Evolutionary conservation across 2,113 vertebrate species (phyloP).

Genomic region (Neoarius graeffei): DNA sequence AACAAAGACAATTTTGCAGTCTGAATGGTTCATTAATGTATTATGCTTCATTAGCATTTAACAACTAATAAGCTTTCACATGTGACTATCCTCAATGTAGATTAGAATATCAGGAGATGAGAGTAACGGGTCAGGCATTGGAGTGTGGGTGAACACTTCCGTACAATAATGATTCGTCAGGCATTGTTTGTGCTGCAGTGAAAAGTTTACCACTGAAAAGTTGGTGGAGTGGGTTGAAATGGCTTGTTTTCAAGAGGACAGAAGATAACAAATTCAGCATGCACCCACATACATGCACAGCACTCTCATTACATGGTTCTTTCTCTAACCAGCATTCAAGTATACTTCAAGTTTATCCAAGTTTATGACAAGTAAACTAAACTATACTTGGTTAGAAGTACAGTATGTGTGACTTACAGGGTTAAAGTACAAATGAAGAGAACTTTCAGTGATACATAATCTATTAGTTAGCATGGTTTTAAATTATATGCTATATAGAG

Average conservation of each 20-base stretch:
- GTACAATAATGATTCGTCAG: conserved; percentile 68
- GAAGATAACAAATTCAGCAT: conserved; percentile 48
- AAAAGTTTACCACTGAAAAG: conserved; percentile 65
- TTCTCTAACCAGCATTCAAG: background rate
- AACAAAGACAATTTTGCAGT: conserved; percentile 30
- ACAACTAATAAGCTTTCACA: conserved; percentile 73
- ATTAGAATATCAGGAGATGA: conserved; percentile 44
- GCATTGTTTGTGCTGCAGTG: conserved; percentile 67
- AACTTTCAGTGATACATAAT: background rate
- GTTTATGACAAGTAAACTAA: background rate
- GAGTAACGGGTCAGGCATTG: conserved; percentile 47
- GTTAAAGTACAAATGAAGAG: background rate
- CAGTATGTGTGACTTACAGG: background rate
- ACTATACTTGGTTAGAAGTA: background rate
- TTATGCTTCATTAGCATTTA: conserved; percentile 70
- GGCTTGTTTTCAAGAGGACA: conserved; percentile 56
- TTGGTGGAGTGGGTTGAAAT: conserved; percentile 65
- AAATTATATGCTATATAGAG: background rate
- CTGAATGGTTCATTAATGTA: conserved; percentile 42
- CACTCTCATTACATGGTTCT: conserved; percentile 51
- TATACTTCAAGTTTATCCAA: background rate
- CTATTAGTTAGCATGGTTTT: background rate
- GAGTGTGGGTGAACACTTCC: conserved; percentile 55
- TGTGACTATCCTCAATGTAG: conserved; percentile 56
- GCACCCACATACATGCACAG: conserved; percentile 29